phyloP scores from a whole-genome alignment of 2,113 vertebrate species.

The Symphodus melops region DNA sequence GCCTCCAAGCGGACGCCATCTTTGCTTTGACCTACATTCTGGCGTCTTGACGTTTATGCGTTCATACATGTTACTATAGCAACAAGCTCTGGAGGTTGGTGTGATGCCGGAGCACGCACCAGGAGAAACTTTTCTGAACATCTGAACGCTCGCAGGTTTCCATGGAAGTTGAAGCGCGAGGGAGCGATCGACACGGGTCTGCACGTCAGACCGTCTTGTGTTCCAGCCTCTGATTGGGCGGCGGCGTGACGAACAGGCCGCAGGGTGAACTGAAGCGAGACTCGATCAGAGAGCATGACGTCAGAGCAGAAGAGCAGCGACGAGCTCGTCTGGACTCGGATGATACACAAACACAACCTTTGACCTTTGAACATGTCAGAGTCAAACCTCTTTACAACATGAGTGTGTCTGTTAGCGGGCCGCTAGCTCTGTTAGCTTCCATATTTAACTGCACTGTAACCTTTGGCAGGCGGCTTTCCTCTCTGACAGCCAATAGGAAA shows the following conservation, averaged over 20 bases:
- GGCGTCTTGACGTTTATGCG: constrained; percentile 50
- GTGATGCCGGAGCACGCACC: constrained; percentile 26
- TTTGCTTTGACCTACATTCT: constrained; percentile 70
- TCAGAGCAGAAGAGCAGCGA: constrained; percentile 45
- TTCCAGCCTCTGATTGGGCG: constrained; percentile 30
- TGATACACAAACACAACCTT: no score
- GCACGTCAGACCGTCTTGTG: background rate
- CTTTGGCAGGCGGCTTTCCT: no score
- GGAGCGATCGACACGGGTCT: background rate
- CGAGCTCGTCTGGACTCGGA: no score
- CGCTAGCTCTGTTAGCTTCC: no score
- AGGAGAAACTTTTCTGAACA: constrained; percentile 37
- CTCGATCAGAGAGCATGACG: constrained; percentile 43
- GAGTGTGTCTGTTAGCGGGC: no score
- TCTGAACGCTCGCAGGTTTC: constrained; percentile 10
- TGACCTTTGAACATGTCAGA: no score
- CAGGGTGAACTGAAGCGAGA: constrained; percentile 54
- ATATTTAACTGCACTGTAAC: no score
- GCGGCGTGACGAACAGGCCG: constrained; percentile 42
- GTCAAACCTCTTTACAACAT: no score
- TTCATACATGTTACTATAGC: constrained; percentile 56
- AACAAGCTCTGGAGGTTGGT: constrained; percentile 47
- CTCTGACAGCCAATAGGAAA: no score
- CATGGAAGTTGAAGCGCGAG: accelerated
- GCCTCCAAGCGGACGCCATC: constrained; percentile 45